Conservation (phyloP, 2,113 vertebrate genomes). For the Poeciliopsis retropinna region DNA sequence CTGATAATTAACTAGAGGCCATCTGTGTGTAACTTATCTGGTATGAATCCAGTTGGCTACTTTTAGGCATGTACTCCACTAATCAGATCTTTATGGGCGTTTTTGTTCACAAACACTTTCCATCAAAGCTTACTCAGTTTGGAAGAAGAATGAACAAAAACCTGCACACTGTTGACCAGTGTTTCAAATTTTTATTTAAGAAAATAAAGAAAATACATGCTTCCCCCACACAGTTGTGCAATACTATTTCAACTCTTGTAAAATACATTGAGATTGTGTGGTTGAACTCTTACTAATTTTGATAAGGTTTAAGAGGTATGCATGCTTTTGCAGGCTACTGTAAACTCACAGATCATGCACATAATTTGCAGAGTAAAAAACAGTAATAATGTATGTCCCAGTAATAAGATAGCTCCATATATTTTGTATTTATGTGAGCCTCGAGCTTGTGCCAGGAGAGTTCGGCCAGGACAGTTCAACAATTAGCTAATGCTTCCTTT, state of each 20-base stretch:
- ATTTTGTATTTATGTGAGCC: neutral
- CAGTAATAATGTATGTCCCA: constrained; percentile 28
- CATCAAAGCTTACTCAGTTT: too few relatives aligned
- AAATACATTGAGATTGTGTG: neutral
- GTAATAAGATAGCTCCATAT: constrained; percentile 24
- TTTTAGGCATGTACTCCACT: neutral
- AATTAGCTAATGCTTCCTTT: constrained; percentile 49
- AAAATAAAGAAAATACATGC: neutral
- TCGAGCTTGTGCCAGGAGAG: constrained; percentile 27
- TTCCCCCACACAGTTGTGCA: neutral
- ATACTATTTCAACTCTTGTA: neutral
- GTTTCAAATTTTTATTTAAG: neutral
- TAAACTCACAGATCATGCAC: neutral
- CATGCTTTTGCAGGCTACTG: neutral
- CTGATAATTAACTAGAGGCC: neutral
- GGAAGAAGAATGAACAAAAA: too few relatives aligned
- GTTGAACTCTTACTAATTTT: neutral
- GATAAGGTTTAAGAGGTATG: neutral
- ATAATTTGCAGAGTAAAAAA: neutral
- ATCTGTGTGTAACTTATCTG: neutral
- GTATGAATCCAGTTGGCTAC: too few relatives aligned
- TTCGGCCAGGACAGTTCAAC: constrained; percentile 22
- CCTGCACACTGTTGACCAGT: too few relatives aligned
- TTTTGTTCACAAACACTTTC: too few relatives aligned
- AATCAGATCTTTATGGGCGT: neutral